Percentiles rank a stretch among this genome's conserved stretches.
Conservation (phyloP, 2,797 vertebrate species). For the Molossus alvarezi region DNA sequence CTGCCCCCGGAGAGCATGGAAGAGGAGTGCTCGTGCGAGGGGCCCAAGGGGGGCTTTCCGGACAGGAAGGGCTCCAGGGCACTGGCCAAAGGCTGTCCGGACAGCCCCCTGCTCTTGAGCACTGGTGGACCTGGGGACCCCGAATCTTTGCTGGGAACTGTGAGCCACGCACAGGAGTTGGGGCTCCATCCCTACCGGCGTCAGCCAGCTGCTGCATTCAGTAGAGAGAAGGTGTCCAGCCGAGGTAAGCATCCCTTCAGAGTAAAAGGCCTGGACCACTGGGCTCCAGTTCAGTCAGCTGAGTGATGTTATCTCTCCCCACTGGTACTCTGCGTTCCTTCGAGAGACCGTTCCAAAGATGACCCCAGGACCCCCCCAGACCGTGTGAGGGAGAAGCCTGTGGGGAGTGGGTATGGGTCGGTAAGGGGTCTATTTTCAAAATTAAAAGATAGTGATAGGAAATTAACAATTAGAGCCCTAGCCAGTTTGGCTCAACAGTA, state of each 20-base stretch:
- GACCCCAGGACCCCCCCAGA: neutral
- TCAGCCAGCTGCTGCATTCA: constrained; percentile 87
- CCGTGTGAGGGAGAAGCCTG: neutral
- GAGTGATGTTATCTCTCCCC: neutral
- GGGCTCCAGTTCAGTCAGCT: neutral
- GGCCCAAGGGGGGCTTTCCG: constrained; percentile 91
- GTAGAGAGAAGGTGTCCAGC: constrained; percentile 90
- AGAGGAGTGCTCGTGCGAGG: constrained; percentile 94
- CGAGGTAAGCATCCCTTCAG: constrained; percentile 92
- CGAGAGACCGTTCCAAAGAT: too few relatives aligned
- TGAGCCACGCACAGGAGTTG: constrained; percentile 92
- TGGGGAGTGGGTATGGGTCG: neutral
- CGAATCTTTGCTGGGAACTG: constrained; percentile 93
- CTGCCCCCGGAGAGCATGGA: constrained; percentile 99
- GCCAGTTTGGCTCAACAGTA: too few relatives aligned
- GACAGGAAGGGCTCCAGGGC: constrained; percentile 88
- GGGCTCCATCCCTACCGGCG: constrained; percentile 93
- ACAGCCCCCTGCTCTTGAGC: constrained; percentile 89
- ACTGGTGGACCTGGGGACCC: constrained; percentile 91
- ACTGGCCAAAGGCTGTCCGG: constrained; percentile 93
- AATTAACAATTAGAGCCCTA: neutral
- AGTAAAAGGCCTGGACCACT: neutral
- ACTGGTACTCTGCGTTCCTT: neutral
- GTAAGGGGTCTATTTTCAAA: constrained; percentile 37
- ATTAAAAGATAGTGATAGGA: neutral